Base-by-base conservation (phyloP, 2,113 vertebrate genomes). In the Corynorhinus townsendii region DNA sequence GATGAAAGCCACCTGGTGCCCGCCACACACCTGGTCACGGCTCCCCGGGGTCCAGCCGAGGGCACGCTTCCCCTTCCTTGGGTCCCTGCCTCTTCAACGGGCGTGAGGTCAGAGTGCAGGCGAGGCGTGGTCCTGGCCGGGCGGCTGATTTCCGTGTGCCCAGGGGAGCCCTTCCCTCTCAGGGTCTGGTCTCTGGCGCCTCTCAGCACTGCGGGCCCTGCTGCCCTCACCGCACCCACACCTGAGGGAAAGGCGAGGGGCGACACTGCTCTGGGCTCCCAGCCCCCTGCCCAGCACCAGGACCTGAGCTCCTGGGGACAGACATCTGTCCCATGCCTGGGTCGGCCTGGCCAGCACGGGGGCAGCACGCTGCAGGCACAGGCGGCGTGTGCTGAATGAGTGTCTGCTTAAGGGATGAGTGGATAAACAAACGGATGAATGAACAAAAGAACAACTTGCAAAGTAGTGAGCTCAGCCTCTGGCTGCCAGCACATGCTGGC, bases 21-120 rank as follows among this genome's bases (percentile, higher is more conserved):
- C 26, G 2, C 9, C 4, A 3, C 35, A 38, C 2, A 15, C 20
- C 19, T 5, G n/a, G 35, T 14, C 10, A 19, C 28, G 40, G 75
- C 28, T 7, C 40, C 59, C 59, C 20, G 26, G 4, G 24, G 15
- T 8, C 11, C 8, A 0, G 1, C 20, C 3, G 0, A 66, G 82
- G 68, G 86, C 22, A 8, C 11, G 30, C 4, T 7, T 7, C 4
- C 22, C 62, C 47, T 38, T 8, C 68, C 26, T 2, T 0, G 8
- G 9, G 64, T 4, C 43, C 38, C 84, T 45, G 82, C 28, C 22
- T 15, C 20, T 24, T 45, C n/a, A 14, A 1, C 20, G 3, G 4
- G 8, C 0, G 0, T 2, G 4, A 20, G 38, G 33, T 1, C 0
- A 2, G 40, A 33, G 1, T 7, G 1, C 14, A 68, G 88, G 4